Evolutionary conservation across 1,140 invertebrate genomes (phyloP).

Genomic region (Drosophila malerkotliana): DNA sequence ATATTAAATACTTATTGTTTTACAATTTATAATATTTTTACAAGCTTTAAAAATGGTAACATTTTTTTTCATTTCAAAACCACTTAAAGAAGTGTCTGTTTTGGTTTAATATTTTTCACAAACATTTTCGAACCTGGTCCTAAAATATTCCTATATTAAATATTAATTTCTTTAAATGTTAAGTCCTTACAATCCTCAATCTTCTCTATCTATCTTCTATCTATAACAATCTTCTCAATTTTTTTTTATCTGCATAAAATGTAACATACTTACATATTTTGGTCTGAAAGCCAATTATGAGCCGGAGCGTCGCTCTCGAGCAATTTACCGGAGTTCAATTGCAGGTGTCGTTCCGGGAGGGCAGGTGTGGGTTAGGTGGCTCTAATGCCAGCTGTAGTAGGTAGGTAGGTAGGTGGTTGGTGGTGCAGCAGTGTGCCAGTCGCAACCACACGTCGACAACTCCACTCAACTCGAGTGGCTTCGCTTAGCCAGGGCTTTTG

Average conservation of each 20-base stretch:
- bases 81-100: too few species aligned
- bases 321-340: constrained; percentile 41
- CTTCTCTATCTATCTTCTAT: too few species aligned
- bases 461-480: constrained; percentile 32
- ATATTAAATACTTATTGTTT: too few species aligned
- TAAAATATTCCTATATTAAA: too few species aligned
- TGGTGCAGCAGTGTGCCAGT: background rate
- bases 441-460: constrained; percentile 33
- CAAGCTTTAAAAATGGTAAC: too few species aligned
- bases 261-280: constrained; percentile 12
- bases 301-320: constrained; percentile 13
- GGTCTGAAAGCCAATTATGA: constrained; percentile 39
- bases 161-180: too few species aligned
- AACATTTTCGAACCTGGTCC: too few species aligned
- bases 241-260: background rate
- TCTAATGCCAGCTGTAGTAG: background rate
- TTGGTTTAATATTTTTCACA: too few species aligned
- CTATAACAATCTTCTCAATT: background rate
- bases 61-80: too few species aligned
- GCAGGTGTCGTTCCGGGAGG: constrained; percentile 11
- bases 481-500: constrained; percentile 26
- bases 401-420: background rate
- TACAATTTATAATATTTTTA: too few species aligned
- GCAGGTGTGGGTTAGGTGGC: background rate
- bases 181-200: too few species aligned